Evolutionary conservation across 2,797 vertebrate genomes (phyloP).

Genomic region (Hemitrygon akajei): DNA sequence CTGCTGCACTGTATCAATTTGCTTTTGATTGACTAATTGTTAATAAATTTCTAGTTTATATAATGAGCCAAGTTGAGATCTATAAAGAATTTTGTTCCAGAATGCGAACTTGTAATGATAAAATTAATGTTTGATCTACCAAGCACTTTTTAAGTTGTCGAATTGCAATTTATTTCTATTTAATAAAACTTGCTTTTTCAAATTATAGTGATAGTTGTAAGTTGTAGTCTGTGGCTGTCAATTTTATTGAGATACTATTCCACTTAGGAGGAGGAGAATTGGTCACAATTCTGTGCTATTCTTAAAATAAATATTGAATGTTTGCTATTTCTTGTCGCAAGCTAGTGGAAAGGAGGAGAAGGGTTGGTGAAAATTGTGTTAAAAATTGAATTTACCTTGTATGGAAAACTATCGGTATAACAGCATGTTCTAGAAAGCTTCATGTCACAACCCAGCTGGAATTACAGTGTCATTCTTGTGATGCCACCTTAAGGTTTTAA

Average conservation of each 20-base stretch:
- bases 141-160: conserved; percentile 13
- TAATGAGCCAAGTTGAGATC: background rate
- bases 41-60: conserved; percentile 35
- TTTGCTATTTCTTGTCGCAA: background rate
- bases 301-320: background rate
- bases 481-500: no score
- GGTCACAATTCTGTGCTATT: background rate
- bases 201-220: background rate
- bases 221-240: background rate
- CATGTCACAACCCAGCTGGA: background rate
- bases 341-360: background rate
- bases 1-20: conserved; percentile 24
- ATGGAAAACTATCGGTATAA: background rate
- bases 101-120: conserved; percentile 14
- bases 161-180: conserved; percentile 23
- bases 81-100: conserved; percentile 29
- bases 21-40: conserved; percentile 32
- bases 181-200: background rate
- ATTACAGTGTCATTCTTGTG: no score
- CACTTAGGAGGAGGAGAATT: no score
- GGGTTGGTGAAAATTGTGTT: background rate
- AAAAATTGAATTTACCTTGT: background rate
- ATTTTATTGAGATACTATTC: conserved; percentile 3
- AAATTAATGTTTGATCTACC: conserved; percentile 20
- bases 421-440: background rate